Percentiles rank a stretch among this genome's conserved stretches.
These are phyloP conservation scores for Stenotaenia linearis DNA, from an alignment of 2,888 invertebrate genomes.

Conservation along the genomic window DNA sequence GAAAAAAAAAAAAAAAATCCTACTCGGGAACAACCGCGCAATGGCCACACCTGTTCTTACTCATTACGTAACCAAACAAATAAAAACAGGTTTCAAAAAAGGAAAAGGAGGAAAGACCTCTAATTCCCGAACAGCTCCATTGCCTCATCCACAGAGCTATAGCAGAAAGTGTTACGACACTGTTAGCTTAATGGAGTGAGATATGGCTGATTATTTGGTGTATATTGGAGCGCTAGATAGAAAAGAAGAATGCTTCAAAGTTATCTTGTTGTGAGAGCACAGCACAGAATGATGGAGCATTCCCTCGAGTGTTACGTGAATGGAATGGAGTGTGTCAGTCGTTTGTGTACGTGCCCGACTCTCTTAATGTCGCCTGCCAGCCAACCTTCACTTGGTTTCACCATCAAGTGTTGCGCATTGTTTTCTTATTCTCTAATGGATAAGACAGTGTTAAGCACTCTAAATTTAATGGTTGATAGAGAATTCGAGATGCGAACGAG, in stretches of 20 bases:
- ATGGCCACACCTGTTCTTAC: conserved; percentile 10
- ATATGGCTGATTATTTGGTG: conserved; percentile 26
- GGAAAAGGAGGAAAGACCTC: background rate
- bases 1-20: too few species aligned
- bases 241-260: conserved; percentile 26
- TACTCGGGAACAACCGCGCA: background rate
- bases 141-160: background rate
- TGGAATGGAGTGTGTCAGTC: conserved; percentile 26
- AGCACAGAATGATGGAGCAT: conserved; percentile 26
- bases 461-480: background rate
- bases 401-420: conserved; percentile 12
- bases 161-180: conserved; percentile 5
- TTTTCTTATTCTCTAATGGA: background rate
- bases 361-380: conserved; percentile 8
- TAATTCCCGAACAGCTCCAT: background rate
- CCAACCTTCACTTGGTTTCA: background rate
- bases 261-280: conserved; percentile 26
- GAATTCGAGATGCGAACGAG: background rate
- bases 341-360: conserved; percentile 23
- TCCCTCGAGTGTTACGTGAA: conserved; percentile 26
- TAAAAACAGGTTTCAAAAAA: background rate
- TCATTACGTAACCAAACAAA: conserved; percentile 15
- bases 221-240: conserved; percentile 24
- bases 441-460: background rate
- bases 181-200: conserved; percentile 26